Evolutionary conservation across 35 echinoderm and acorn worm species (phyloP), one percentile per base, ranked within the genome.

Genomic region (Heliocidaris tuberculata): DNA sequence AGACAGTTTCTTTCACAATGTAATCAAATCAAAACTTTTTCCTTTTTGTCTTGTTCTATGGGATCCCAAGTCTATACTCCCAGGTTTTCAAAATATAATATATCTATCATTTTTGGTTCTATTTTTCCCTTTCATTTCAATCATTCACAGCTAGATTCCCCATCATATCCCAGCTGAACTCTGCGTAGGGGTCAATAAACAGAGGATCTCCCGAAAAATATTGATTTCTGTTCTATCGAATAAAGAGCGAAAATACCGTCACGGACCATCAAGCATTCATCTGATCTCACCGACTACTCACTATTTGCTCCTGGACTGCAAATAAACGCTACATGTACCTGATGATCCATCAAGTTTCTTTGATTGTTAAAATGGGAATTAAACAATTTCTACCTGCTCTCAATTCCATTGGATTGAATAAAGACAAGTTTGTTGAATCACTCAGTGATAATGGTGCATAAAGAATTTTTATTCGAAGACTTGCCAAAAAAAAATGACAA

Each of bases 341-440:
- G 65, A 78, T 78, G 65, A 78, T 78, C 65, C 65, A 78, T 78
- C 21, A n/a, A 78, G 65, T 78, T 78, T n/a, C 65, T 19, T 78
- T 78, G 65, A 78, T n/a, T 0, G 65, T n/a, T 4, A 70, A 19
- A 70, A 70, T 70, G 21, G 21, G 60, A 70, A 27, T 2, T 78
- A 78, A 27, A 78, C 65, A 78, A 78, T 78, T 78, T 78, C 65
- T 78, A 78, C 65, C 65, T 78, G 65, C 65, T 78, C 65, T n/a
- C 65, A 19, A 70, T 70, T 70, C 15, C 60, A 78, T 27, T 35
- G 5, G 6, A 48, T n/a, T 90, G 88, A 90, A 50, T 48, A 50
- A 27, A 48, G 88, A 90, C 88, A 42, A 90, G 32, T 90, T 27
- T 90, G 27, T 48, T 42, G 32, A 42, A 19, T 50, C 48, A 50